phyloP scores from a whole-genome alignment of 2,888 invertebrate species.

The Salticus scenicus region DNA sequence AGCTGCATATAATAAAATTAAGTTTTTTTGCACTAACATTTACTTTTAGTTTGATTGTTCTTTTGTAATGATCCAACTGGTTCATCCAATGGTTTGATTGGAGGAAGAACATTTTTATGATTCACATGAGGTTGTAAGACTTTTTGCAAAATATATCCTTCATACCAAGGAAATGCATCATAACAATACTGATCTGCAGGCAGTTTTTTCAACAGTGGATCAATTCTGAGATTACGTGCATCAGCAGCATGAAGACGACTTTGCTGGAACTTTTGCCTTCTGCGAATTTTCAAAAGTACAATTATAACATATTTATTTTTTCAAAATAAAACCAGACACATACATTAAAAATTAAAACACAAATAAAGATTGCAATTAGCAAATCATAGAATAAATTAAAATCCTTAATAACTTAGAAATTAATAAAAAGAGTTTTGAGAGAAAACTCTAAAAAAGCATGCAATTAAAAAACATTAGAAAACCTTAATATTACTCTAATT shows the following conservation, averaged over 20 bases:
- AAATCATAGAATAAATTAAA: background rate
- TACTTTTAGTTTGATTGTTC: conserved; percentile 10
- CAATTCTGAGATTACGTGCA: no score
- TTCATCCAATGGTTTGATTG: background rate
- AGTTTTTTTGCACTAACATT: no score
- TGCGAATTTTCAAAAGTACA: conserved; percentile 6
- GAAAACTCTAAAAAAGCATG: no score
- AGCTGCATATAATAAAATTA: no score
- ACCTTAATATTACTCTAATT: no score
- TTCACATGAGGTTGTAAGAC: background rate
- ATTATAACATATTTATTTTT: no score
- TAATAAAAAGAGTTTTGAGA: no score
- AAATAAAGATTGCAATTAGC: background rate
- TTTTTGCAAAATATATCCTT: background rate
- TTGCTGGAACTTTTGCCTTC: conserved; percentile 50
- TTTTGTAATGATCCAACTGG: background rate
- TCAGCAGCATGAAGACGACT: conserved; percentile 33
- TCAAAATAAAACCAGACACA: no score
- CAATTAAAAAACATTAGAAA: no score
- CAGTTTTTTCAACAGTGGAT: no score
- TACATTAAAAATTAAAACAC: no score
- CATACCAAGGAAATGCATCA: background rate
- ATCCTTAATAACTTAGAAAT: no score
- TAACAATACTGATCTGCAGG: background rate
- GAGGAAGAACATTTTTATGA: conserved; percentile 25